Conservation (phyloP, 92 coral and sea anemone genomes). For the Heteractis magnifica region DNA sequence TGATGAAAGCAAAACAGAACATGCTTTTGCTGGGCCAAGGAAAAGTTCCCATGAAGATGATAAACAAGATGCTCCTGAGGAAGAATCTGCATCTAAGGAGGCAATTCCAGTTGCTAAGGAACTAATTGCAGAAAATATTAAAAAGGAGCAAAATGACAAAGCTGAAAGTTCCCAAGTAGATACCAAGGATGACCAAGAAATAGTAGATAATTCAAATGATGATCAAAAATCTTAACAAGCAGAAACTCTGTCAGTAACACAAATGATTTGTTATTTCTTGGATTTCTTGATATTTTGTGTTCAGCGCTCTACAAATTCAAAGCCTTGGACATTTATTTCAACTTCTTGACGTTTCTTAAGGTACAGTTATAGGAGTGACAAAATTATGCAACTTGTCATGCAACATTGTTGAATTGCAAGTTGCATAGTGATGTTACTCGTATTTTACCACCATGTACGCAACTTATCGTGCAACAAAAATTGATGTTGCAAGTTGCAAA, state of each 20-base stretch:
- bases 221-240: not conserved
- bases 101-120: not conserved
- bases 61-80: not conserved
- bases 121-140: not conserved
- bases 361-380: no score
- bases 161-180: not conserved
- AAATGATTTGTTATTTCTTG: not conserved
- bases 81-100: not conserved
- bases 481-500: no score
- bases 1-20: conserved; percentile 6
- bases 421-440: no score
- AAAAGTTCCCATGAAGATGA: not conserved
- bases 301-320: not conserved
- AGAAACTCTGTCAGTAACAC: not conserved
- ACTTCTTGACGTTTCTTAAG: not conserved
- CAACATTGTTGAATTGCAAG: no score
- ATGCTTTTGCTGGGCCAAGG: not conserved
- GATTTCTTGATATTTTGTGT: not conserved
- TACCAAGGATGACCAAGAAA: not conserved
- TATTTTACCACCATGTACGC: no score
- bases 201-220: not conserved
- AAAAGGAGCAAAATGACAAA: not conserved
- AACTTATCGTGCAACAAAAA: no score
- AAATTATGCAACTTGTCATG: no score
- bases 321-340: not conserved